Evolutionary conservation across 2,888 invertebrate genomes (phyloP), one percentile per base, ranked within the genome.

Genomic region (Hecatera dysodea): DNA sequence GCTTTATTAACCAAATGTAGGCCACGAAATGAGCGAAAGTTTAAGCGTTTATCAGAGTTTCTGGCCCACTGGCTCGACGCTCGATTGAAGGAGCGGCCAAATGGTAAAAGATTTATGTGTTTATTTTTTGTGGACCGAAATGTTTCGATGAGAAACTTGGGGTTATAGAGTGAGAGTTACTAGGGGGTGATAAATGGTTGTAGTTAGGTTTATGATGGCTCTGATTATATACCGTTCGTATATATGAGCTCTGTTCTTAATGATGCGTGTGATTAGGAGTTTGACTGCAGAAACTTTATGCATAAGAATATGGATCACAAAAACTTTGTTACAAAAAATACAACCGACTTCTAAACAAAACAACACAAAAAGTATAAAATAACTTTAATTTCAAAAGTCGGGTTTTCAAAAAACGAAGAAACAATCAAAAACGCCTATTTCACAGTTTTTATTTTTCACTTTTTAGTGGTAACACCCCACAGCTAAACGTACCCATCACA

Each of bases 31-130:
- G 67, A 67, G 46, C 50, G 50, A 67, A 71, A 76, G 57, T 80
- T 67, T 72, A 55, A 67, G 42, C 78, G 55, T 17, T 83, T 85
- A 85, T 85, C 85, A 36, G 64, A 36, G 79, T 83, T 85, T 85
- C 85, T 78, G 61, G 76, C 55, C 48, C 76, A 72, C 61, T 86
- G 84, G 46, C 50, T 73, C 50, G 66, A 50, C 17, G 15, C 63
- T 48, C 72, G 67, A 73, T 57, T 59, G 53, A 72, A 67, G 57
- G 69, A 67, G 53, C 59, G 55, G 9, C 29, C 36, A 12, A 77
- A 78, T 64, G 53, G 52, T 29, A 61, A 44, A 67, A 73, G 80
- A 84, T 83, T 78, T 78, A 82, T 82, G 73, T 64, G 57, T 62
- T 56, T 44, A 70, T 78, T 73, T 77, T 74, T 76, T 76, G 59